Conservation (phyloP, 2,113 vertebrate genomes). For the Stomatorhinus ivindoensis region DNA sequence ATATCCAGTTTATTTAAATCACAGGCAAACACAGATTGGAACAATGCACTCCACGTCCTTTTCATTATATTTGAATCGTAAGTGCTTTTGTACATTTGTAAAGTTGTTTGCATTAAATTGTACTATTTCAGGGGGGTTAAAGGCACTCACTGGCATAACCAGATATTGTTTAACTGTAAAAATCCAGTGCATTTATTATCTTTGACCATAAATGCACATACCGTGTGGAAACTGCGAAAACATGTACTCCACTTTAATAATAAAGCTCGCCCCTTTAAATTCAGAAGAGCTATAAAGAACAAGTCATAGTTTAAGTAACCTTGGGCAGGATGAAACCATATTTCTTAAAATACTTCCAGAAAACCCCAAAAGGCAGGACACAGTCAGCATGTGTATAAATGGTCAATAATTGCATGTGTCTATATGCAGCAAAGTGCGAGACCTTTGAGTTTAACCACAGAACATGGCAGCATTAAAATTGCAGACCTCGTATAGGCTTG, state of each 20-base stretch:
- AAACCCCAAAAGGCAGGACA: conserved; percentile 1
- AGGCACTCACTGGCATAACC: not conserved
- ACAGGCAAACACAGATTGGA: not conserved
- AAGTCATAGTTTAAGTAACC: not conserved
- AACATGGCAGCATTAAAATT: conserved; percentile 11
- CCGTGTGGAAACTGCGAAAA: not conserved
- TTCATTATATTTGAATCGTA: not conserved
- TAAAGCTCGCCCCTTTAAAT: not conserved
- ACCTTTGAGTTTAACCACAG: conserved; percentile 15
- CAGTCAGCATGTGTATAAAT: conserved; percentile 12
- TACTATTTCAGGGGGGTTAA: not conserved
- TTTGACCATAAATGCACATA: not conserved
- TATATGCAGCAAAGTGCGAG: conserved; percentile 11
- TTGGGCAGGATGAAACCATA: not conserved
- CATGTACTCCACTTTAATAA: conserved; percentile 10
- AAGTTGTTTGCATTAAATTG: not conserved
- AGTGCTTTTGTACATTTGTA: not conserved
- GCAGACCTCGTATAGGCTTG: not conserved
- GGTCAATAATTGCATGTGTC: conserved; percentile 20
- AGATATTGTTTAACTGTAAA: not conserved
- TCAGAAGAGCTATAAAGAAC: not conserved
- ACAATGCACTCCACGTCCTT: not conserved
- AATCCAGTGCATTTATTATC: not conserved
- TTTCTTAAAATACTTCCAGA: conserved; percentile 11
- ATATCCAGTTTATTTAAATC: conserved; percentile 6